Conservation (phyloP, 2,113 vertebrate genomes). For the Corydoras sp. region DNA sequence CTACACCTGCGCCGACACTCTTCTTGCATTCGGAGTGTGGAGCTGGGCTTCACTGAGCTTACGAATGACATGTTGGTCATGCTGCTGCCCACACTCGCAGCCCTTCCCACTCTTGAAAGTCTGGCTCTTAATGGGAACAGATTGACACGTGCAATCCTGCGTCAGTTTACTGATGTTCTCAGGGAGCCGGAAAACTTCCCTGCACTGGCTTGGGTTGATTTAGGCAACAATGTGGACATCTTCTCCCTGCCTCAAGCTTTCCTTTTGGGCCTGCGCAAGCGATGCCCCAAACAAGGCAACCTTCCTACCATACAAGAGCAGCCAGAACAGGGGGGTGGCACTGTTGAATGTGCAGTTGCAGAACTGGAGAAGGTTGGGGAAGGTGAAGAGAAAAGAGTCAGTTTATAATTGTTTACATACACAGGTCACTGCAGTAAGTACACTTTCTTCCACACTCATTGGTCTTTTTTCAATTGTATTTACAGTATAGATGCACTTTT, state of each 20-base stretch:
- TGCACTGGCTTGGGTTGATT: slow-evolving; percentile 88
- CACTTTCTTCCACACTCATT: too few species aligned
- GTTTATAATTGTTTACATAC: too few species aligned
- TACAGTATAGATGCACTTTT: too few species aligned
- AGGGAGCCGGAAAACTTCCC: slow-evolving; percentile 90
- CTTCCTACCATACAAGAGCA: slow-evolving; percentile 94
- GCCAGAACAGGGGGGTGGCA: slow-evolving; percentile 32
- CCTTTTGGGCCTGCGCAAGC: slow-evolving; percentile 84
- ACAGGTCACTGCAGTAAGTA: too few species aligned
- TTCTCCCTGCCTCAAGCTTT: slow-evolving; percentile 93
- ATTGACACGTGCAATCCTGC: slow-evolving; percentile 80
- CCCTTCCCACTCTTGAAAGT: slow-evolving; percentile 81
- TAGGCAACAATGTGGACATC: slow-evolving; percentile 98
- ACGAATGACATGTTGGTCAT: slow-evolving; percentile 84
- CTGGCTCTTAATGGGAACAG: slow-evolving; percentile 90
- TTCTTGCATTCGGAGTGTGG: slow-evolving; percentile 73
- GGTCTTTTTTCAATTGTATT: too few species aligned
- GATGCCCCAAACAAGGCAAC: slow-evolving; percentile 90
- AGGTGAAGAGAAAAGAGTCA: background rate
- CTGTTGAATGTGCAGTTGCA: slow-evolving; percentile 61
- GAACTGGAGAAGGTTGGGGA: slow-evolving; percentile 53
- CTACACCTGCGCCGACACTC: slow-evolving; percentile 78
- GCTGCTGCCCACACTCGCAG: slow-evolving; percentile 77
- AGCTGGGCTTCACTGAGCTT: slow-evolving; percentile 92
- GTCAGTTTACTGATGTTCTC: slow-evolving; percentile 84